These are phyloP conservation scores for Ichneumoninae sp. DNA, from an alignment of 2,888 invertebrate genomes.

Conservation along the genomic window DNA sequence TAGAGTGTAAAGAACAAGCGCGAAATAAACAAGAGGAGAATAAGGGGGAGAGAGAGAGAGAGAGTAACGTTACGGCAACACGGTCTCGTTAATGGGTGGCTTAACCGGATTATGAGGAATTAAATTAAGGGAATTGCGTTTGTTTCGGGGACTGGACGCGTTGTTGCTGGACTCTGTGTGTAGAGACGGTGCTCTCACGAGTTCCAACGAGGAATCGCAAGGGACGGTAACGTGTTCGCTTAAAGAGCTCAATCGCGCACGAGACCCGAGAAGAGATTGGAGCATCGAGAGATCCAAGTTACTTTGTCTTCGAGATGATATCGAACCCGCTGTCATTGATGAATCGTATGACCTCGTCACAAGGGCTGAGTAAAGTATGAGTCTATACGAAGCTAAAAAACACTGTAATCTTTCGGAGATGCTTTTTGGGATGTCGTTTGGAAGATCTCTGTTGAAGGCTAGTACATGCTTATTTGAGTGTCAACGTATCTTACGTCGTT, in stretches of 20 bases:
- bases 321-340: slow-evolving; percentile 36
- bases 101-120: slow-evolving; percentile 81
- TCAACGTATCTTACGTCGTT: neutral
- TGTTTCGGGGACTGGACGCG: slow-evolving; percentile 69
- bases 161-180: slow-evolving; percentile 7
- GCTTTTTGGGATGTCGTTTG: neutral
- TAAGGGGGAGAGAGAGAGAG: slow-evolving; percentile 42
- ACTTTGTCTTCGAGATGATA: slow-evolving; percentile 43
- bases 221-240: slow-evolving; percentile 65
- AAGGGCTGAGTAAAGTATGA: neutral
- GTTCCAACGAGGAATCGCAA: slow-evolving; percentile 53
- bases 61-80: slow-evolving; percentile 65
- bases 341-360: slow-evolving; percentile 54
- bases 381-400: neutral
- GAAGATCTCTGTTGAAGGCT: neutral
- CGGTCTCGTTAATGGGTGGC: slow-evolving; percentile 76
- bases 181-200: neutral
- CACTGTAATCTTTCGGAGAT: neutral
- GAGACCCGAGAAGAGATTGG: slow-evolving; percentile 14
- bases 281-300: neutral
- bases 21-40: slow-evolving; percentile 35
- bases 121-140: slow-evolving; percentile 79
- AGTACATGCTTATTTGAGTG: neutral
- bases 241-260: slow-evolving; percentile 71
- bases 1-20: slow-evolving; percentile 39